Base-by-base conservation (phyloP, 2,888 invertebrate genomes). In the Hypomecis punctinalis region DNA sequence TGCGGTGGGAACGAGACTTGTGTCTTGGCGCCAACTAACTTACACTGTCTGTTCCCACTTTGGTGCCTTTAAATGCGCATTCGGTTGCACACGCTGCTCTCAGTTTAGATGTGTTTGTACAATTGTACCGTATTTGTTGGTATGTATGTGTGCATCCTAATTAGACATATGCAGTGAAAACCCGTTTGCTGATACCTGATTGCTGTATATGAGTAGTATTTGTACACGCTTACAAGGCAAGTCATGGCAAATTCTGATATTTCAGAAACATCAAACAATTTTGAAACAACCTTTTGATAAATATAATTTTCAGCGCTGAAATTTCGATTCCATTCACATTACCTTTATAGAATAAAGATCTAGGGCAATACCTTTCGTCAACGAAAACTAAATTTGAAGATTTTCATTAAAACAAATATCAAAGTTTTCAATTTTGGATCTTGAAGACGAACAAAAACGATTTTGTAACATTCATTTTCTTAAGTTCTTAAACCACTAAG, bases 1-100 rank as follows among this genome's bases (percentile, higher is more conserved):
- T 57, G 59, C 61, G 60, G 60, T 51, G 9, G 57, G 48, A 61
- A 66, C 63, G 53, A 61, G 46, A 61, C 67, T 69, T 57, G 58
- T 33, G 61, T 59, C 61, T 62, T 60, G 47, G 63, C 63, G 57
- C 46, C 36, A 63, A 67, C 65, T 56, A 66, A 69, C 61, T 66
- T 66, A 23, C 46, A 45, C 43, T 51, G 47, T 61, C 60, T 59
- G 54, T 43, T 56, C 56, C 11, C 54, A 48, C 39, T 53, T 60
- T 40, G 45, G 13, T 56, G 56, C 57, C 52, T 56, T 61, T 61
- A 53, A 66, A 45, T 45, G 61, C 33, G 53, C 48, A 57, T 53
- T 61, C 48, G 43, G 48, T 55, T 55, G 39, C 53, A 33, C 35
- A 33, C 35, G 40, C 5, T 52, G 23, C 49, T 39, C 35, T 23